A percentile compares a stretch with the other conserved stretches of the same genome.
Evolutionary conservation across 2,113 vertebrate species (phyloP).

Genomic region (Andinoacara biseriatus): DNA sequence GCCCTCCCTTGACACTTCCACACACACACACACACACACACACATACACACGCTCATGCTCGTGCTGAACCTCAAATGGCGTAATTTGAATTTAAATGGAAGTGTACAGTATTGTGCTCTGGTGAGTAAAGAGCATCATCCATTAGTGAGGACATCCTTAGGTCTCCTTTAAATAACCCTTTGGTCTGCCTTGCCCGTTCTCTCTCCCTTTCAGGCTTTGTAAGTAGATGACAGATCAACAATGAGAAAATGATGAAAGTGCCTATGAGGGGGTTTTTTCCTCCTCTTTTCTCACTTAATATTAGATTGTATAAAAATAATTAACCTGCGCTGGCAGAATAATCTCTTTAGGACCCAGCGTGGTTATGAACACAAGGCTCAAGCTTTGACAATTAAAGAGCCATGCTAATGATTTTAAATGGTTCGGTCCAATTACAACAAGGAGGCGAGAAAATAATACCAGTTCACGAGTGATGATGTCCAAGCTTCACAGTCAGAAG

Average conservation of each 20-base stretch:
- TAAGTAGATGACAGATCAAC: conserved; percentile 56
- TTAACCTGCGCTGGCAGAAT: conserved; percentile 32
- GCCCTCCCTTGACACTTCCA: conserved; percentile 7
- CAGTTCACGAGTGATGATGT: neutral
- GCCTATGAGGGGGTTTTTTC: conserved; percentile 30
- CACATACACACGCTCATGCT: conserved; percentile 33
- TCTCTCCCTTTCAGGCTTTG: conserved; percentile 45
- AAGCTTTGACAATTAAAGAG: conserved; percentile 14
- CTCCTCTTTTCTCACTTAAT: conserved; percentile 30
- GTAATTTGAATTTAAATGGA: conserved; percentile 73
- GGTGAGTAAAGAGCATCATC: conserved; percentile 66
- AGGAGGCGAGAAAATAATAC: neutral
- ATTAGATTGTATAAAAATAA: conserved; percentile 46
- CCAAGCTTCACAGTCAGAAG: neutral
- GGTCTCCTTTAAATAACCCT: conserved; percentile 67
- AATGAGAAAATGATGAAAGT: conserved; percentile 60
- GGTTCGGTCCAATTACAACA: neutral
- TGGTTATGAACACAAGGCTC: conserved; percentile 5
- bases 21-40: conserved; percentile 39
- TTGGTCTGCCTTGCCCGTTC: conserved; percentile 16
- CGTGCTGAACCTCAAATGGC: conserved; percentile 35
- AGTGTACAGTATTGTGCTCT: conserved; percentile 66
- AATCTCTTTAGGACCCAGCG: conserved; percentile 20
- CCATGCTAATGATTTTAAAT: neutral
- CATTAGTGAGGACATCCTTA: conserved; percentile 66